Base-by-base conservation (phyloP, 2,888 invertebrate species). In the Drepanosiphum platanoidis region DNA sequence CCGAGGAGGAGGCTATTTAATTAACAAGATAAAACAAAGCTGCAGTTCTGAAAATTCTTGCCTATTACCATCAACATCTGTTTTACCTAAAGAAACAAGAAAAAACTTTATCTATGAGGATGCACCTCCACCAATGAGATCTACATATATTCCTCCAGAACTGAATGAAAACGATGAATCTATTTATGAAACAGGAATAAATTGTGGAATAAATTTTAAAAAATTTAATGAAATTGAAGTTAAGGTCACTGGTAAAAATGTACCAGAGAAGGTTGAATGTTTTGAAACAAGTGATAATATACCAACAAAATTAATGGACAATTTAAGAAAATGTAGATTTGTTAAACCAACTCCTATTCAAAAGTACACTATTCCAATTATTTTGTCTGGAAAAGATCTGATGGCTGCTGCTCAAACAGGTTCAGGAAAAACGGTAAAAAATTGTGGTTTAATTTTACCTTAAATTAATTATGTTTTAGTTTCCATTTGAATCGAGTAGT, bases 321-420 rank as follows among this genome's bases (percentile, higher is more conserved):
- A 92, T 88, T 89, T 92, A 0, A 86, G 86, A 4, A 90, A 89
- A 86, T 89, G 91, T 11, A 90, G 90, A 0, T 91, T 91, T 87
- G 86, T 32, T 0, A 90, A 89, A 75, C 92, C 92, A 1, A 93
- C 92, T 0, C 93, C 92, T 4, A 91, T 93, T 32, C 93, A 93
- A 89, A 91, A 91, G 87, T 90, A 91, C 88, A 90, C 92, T 22
- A 91, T 92, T 66, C 92, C 92, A 1, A 90, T 91, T 66, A 89
- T 93, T 15, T 88, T 89, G 86, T 88, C 88, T 22, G 91, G 90
- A 1, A 88, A 91, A 81, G 93, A 93, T 88, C 87, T 93, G 13
- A 92, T 93, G 91, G 92, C 91, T 1, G 92, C 92, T 89, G 92
- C 93, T 7, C 92, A 93, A 88, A 93, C 93, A 39, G 92, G 93